Conservation (phyloP, 2,888 invertebrate species). For the Camponotus fellah region DNA sequence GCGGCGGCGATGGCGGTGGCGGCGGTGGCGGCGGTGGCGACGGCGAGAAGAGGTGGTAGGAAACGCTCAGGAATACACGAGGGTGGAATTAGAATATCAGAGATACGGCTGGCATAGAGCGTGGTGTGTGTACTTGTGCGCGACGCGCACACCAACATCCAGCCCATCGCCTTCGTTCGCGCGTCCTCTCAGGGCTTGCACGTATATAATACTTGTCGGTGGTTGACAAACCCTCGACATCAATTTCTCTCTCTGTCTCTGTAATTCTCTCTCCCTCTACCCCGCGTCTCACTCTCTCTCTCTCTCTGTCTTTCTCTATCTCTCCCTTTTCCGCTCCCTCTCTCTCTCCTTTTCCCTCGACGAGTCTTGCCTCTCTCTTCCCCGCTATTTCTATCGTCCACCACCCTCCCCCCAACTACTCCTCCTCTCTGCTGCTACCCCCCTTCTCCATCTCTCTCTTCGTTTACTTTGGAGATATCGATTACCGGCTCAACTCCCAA, state of each 20-base stretch:
- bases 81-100: constrained; percentile 80
- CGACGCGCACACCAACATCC: constrained; percentile 63
- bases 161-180: constrained; percentile 35
- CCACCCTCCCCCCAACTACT: constrained; percentile 56
- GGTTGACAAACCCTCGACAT: constrained; percentile 84
- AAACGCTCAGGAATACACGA: constrained; percentile 68
- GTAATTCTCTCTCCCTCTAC: constrained; percentile 63
- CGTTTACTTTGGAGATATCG: constrained; percentile 85
- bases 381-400: constrained; percentile 50
- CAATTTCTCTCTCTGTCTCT: constrained; percentile 80
- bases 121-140: constrained; percentile 59
- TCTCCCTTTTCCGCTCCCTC: constrained; percentile 25
- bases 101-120: constrained; percentile 68
- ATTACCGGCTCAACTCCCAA: constrained; percentile 84
- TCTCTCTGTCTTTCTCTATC: constrained; percentile 61
- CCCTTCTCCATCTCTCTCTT: constrained; percentile 78
- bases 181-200: constrained; percentile 62
- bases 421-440: constrained; percentile 54
- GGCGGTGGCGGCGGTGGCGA: constrained; percentile 28
- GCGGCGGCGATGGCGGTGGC: constrained; percentile 43
- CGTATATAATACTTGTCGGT: constrained; percentile 81
- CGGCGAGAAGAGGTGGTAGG: constrained; percentile 37
- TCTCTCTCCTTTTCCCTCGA: constrained; percentile 53
- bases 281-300: constrained; percentile 50
- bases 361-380: constrained; percentile 52